Evolutionary conservation across 2,888 invertebrate genomes (phyloP).

Genomic region (Rapana venosa): DNA sequence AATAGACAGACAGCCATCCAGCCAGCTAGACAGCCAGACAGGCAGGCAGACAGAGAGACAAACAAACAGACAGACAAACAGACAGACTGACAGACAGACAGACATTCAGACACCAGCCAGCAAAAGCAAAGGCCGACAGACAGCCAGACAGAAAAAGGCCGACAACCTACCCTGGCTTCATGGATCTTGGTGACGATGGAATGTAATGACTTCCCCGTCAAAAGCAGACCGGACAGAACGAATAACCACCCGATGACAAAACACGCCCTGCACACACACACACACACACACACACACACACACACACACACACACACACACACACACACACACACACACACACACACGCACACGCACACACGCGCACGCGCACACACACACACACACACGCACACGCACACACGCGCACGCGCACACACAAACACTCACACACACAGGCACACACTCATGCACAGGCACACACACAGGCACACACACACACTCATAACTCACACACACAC

Average conservation of each 20-base stretch:
- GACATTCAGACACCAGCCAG: no score
- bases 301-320: slow-evolving; percentile 21
- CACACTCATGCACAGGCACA: no score
- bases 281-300: slow-evolving; percentile 18
- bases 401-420: no score
- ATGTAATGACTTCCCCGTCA: slow-evolving; percentile 52
- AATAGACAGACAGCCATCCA: not conserved
- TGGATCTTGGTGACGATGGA: slow-evolving; percentile 49
- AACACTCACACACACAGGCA: no score
- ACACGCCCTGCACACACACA: slow-evolving; percentile 56
- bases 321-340: not conserved
- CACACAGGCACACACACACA: no score
- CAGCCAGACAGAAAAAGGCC: not conserved
- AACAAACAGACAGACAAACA: not conserved
- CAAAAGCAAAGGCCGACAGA: no score
- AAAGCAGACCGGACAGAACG: slow-evolving; percentile 53
- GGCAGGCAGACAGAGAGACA: not conserved
- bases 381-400: no score
- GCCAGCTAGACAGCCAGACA: not conserved
- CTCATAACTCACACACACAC: no score
- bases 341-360: no score
- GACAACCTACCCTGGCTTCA: slow-evolving; percentile 39
- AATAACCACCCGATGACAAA: slow-evolving; percentile 58
- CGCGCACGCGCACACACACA: no score
- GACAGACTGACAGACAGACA: not conserved